Conservation (phyloP, 1,140 invertebrate genomes). For the Mylabris phalerata region DNA sequence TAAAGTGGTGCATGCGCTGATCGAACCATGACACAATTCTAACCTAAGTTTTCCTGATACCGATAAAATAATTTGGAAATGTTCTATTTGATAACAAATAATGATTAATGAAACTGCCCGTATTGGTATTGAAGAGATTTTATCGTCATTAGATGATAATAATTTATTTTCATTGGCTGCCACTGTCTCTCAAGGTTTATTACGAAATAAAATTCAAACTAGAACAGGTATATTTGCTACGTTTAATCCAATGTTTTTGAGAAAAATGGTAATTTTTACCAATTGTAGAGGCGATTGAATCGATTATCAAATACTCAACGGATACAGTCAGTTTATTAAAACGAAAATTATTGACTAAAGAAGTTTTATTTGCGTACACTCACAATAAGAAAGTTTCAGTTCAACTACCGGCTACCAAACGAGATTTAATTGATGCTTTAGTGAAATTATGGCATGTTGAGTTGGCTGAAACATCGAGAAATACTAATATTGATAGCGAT, state of each 20-base stretch:
- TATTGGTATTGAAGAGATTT: constrained; percentile 25
- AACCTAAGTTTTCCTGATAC: too few species aligned
- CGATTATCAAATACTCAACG: constrained; percentile 41
- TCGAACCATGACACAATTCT: too few species aligned
- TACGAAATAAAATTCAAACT: constrained; percentile 28
- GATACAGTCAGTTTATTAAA: constrained; percentile 41
- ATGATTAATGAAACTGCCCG: constrained; percentile 19
- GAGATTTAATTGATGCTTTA: constrained; percentile 34
- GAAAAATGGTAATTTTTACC: constrained; percentile 13
- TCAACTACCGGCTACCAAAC: constrained; percentile 43
- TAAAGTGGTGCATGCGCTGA: too few species aligned
- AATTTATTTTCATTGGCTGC: constrained; percentile 28
- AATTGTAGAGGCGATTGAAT: constrained; percentile 45
- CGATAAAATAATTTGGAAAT: too few species aligned
- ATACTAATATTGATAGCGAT: constrained; percentile 1
- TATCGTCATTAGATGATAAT: constrained; percentile 28
- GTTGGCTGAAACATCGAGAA: too few species aligned
- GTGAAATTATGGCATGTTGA: too few species aligned
- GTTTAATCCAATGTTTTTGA: not conserved
- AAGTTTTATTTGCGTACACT: constrained; percentile 45
- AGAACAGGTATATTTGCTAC: constrained; percentile 25
- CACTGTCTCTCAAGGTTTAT: constrained; percentile 36
- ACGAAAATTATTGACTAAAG: constrained; percentile 44
- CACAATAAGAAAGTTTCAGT: constrained; percentile 39
- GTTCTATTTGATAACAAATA: too few species aligned